A percentile compares a stretch with the other conserved stretches of the same genome.
Conservation (phyloP, 2,888 invertebrate genomes). For the Drosophila nigricruria region DNA sequence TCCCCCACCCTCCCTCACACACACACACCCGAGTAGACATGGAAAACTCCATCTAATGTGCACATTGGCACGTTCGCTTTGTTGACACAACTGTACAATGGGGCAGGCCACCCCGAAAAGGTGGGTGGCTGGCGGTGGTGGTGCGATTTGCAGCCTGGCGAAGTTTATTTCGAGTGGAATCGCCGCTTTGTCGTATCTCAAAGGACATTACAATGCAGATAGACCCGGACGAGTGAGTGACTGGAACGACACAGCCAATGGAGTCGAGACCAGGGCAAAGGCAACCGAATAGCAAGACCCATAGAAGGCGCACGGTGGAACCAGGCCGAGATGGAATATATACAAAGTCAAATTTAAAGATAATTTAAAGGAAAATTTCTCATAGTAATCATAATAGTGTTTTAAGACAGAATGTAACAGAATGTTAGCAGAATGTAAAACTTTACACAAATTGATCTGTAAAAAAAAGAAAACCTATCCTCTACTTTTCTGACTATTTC, state of each 20-base stretch:
- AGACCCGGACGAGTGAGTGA: conserved; percentile 71
- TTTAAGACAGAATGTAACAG: no score
- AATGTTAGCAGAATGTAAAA: no score
- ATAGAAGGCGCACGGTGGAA: conserved; percentile 39
- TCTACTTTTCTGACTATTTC: no score
- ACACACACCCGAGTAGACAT: conserved; percentile 19
- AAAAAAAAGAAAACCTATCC: no score
- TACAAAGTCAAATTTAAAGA: no score
- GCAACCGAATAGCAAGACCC: conserved; percentile 25
- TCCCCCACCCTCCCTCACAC: background rate
- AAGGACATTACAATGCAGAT: conserved; percentile 81
- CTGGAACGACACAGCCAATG: conserved; percentile 67
- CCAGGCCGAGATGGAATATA: background rate
- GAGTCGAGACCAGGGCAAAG: conserved; percentile 48
- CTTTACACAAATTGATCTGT: no score
- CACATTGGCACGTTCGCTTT: conserved; percentile 80
- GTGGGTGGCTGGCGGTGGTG: background rate
- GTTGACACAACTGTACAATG: conserved; percentile 77
- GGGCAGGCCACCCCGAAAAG: background rate
- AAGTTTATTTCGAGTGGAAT: conserved; percentile 80
- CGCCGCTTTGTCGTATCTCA: conserved; percentile 78
- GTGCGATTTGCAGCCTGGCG: conserved; percentile 37
- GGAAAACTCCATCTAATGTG: conserved; percentile 71
- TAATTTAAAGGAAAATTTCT: no score
- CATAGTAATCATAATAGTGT: no score